Evolutionary conservation across 1,140 invertebrate genomes (phyloP), one percentile per base, ranked within the genome.

Genomic region (Drosophila tropicalis): DNA sequence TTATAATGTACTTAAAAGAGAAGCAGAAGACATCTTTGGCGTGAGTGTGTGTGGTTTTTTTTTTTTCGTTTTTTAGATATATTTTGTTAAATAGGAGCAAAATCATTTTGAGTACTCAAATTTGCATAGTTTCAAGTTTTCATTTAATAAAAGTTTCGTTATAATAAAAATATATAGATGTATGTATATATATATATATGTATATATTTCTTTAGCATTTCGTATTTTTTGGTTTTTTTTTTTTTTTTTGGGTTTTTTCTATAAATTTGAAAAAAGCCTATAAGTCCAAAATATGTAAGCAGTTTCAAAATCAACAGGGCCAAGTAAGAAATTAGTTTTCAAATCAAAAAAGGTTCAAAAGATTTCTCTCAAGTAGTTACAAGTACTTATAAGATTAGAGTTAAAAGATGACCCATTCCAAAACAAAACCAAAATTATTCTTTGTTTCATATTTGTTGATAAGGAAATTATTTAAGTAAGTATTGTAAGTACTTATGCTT

Each of bases 1-100:
- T 51, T 51, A 51, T 51, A 74, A 85, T 69, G 58, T 84, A 89
- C 83, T 87, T 87, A 78, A 84, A 39, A 87, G 89, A 72, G 71
- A 87, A 87, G 84, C 84, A 87, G 84, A 87, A 87, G 84, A 87
- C 84, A 89, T 87, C 84, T 87, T 87, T 87, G 84, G 84, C 80
- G 85, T 89, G 84, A 71, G 41, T 75, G 41, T 65, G 68, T 70
- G 56, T 39, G 36, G 36, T 67, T 73, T 55, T 29, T 3, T 5
- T 29, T 29, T 29, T 29, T 6, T 22, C 3, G 15, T 56, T 72
- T 65, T 56, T 60, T 67, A 62, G 17, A 41, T 62, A 62, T 63
- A 39, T 74, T 62, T 75, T 75, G 79, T 81, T 89, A 90, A 81
- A 90, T 87, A 87, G 83, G 83, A 83, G 83, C 76, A 87, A 80